Evolutionary conservation across 2,797 vertebrate genomes (phyloP).

Genomic region (Pseudopleuronectes americanus): DNA sequence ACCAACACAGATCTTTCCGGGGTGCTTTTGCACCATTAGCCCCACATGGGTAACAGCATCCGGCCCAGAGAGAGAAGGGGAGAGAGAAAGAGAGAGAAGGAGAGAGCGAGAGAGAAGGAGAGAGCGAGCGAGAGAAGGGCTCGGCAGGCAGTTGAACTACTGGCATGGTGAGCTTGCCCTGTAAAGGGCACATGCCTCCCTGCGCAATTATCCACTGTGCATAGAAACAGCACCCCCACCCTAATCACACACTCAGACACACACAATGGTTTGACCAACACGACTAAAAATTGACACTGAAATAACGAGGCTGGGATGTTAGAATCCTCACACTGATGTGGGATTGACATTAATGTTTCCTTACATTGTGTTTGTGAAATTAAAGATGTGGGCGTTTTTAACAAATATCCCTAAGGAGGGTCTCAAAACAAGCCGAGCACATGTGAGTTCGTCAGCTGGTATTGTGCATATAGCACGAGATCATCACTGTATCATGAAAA

Average conservation of each 20-base stretch:
- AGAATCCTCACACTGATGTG: constrained; percentile 34
- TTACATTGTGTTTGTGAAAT: constrained; percentile 69
- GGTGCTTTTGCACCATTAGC: constrained; percentile 69
- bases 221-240: constrained; percentile 69
- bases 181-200: constrained; percentile 79
- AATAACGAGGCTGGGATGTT: constrained; percentile 49
- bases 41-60: constrained; percentile 66
- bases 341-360: constrained; percentile 37
- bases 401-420: constrained; percentile 42
- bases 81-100: not conserved
- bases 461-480: constrained; percentile 37
- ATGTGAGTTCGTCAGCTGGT: too few species aligned
- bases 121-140: constrained; percentile 7
- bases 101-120: not conserved
- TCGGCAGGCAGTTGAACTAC: constrained; percentile 68
- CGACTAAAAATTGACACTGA: constrained; percentile 74
- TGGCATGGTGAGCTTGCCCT: constrained; percentile 74
- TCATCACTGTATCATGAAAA: constrained; percentile 50
- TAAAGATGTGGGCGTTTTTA: constrained; percentile 26
- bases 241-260: constrained; percentile 48
- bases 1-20: constrained; percentile 56
- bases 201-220: constrained; percentile 76
- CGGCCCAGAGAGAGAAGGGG: constrained; percentile 9
- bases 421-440: constrained; percentile 34
- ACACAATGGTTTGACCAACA: constrained; percentile 68